Base-by-base conservation (phyloP, 2,888 invertebrate genomes). In the Uropetala carovei region DNA sequence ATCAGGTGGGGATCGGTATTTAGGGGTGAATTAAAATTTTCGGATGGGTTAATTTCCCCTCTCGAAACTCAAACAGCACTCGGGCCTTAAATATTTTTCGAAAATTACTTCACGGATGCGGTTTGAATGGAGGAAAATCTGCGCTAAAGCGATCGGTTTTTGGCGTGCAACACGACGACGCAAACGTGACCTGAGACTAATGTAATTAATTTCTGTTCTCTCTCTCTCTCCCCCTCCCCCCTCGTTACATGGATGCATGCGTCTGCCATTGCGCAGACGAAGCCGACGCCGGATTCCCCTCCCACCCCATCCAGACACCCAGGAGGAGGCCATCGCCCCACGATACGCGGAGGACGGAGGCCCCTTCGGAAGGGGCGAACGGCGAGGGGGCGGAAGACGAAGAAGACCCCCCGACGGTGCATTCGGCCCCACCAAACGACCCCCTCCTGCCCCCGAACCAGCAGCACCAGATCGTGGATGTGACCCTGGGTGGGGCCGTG, bases 401-500 rank as follows among this genome's bases (percentile, higher is more conserved):
- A 16, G 89, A 89, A 5, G 89, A 89, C 4, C 89, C 89, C n/a
- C 89, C 89, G 64, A 89, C 89, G 60, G 89, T 89, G 30, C 89
- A 89, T n/a, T 89, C 89, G 14, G 64, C 64, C 30, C 18, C 43
- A 9, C 64, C 89, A 16, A 60, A 68, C n/a, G 89, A 89, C 89
- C 89, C 86, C 60, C 27, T 86, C 14, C 86, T 86, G 60, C 85
- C 85, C 8, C 58, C 22, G n/a, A 59, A 86, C 27, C 85, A 86
- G 60, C 86, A 86, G 18, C 89, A 58, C 93, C 94, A 75, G 94
- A 94, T 30, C 94, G 94, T 94, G 64, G 98, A 98, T 94, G 98
- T 98, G 82, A 97, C 98, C 92, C 96, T 98, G 43, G 98, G 98
- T 10, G 98, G 98, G 11, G 98, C 98, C 91, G 98, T 98, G 75